These are phyloP conservation scores for Bembecia ichneumoniformis DNA, from an alignment of 2,888 invertebrate species.

Conservation along the genomic window DNA sequence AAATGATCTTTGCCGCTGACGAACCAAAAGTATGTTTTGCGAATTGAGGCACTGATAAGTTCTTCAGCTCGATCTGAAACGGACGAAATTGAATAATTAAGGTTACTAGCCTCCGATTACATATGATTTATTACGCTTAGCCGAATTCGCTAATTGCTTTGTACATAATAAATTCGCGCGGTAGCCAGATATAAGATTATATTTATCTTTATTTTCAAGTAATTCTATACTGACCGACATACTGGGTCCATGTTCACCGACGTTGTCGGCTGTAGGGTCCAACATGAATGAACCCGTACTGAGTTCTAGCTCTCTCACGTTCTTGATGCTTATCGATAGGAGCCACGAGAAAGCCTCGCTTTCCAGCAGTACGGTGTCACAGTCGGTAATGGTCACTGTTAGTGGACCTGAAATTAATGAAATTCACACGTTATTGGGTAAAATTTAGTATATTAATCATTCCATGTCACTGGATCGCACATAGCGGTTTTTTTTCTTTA, in stretches of 20 bases:
- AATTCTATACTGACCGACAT: constrained; percentile 51
- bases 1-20: constrained; percentile 72
- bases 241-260: constrained; percentile 77
- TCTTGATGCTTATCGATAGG: constrained; percentile 70
- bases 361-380: constrained; percentile 73
- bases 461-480: no score
- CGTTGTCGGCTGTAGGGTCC: constrained; percentile 70
- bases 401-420: constrained; percentile 69
- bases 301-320: constrained; percentile 71
- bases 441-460: neutral
- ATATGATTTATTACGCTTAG: neutral
- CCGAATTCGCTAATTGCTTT: neutral
- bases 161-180: neutral
- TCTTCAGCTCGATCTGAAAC: constrained; percentile 76
- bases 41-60: constrained; percentile 71
- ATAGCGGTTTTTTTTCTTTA: no score
- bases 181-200: neutral
- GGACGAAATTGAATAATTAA: constrained; percentile 1
- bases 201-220: neutral
- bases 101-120: no score
- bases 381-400: constrained; percentile 72
- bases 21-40: constrained; percentile 76
- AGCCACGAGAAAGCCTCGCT: constrained; percentile 78
- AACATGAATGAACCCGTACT: constrained; percentile 75
- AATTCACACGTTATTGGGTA: neutral